Base-by-base conservation (phyloP, 2,888 invertebrate species). In the Neria commutata region DNA sequence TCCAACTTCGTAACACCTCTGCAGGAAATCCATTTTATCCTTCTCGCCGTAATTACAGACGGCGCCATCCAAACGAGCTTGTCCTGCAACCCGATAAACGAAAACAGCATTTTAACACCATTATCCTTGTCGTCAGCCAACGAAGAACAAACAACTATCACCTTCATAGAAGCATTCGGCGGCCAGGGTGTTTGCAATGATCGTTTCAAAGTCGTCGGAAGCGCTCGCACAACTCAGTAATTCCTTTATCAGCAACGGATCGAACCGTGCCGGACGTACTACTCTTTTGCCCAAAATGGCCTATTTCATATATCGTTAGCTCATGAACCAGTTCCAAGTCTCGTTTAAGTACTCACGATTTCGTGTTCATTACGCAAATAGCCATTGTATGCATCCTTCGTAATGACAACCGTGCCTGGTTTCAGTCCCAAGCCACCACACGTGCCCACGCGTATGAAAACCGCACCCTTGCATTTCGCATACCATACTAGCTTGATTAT, bases 401-500 rank as follows among this genome's bases (percentile, higher is more conserved):
- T 91, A 48, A 98, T 91, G 48, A 98, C 88, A 26, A 98, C 94
- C 6, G 95, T 95, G 1, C 97, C 98, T 1, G 92, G 91, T 72
- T 91, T 91, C 42, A 94, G 84, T 58, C 95, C 96, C 61, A 98
- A 85, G 11, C 97, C 97, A 0, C 98, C 98, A 71, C 95, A 94
- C 0, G 98, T 98, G 24, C 91, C 91, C 67, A 98, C 90, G 65
- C 98, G 86, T 83, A 98, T 90, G 85, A 98, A 95, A 54, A 94
- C 85, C 0, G 97, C 95, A 81, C 94, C 92, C 54, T 85, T 85
- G 58, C 89, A 91, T 74, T 87, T 89, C n/a, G 98, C 96, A 75
- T 94, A 92, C 76, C 89, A 88, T 86, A 98, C 91, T 69, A 99
- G 84, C 84, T 98, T 99, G 72, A 98, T 92, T 54, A 96, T 85